These are phyloP conservation scores for Zaprionus bogoriensis DNA, from an alignment of 2,888 invertebrate genomes.

Conservation along the genomic window DNA sequence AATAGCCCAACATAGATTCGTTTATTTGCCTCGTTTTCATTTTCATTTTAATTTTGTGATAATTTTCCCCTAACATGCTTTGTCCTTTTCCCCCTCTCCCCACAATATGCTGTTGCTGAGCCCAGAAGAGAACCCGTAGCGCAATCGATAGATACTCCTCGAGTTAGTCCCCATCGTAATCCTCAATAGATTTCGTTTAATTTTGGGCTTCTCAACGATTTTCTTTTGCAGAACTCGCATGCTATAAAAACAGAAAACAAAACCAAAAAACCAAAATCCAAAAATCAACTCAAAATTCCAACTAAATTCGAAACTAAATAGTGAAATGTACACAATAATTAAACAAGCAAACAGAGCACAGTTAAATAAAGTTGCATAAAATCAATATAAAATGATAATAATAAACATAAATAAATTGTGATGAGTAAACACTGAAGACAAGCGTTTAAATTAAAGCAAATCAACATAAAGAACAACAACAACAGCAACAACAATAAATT, in stretches of 20 bases:
- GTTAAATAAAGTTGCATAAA: not conserved
- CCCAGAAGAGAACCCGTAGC: too few species aligned
- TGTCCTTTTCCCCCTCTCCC: not conserved
- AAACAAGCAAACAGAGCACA: conserved; percentile 25
- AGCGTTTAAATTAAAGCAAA: conserved; percentile 32
- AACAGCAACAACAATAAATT: conserved; percentile 27
- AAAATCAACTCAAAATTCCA: conserved; percentile 58
- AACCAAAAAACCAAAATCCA: conserved; percentile 26
- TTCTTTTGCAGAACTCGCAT: conserved; percentile 77
- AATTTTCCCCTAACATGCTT: not conserved
- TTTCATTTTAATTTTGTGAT: not conserved
- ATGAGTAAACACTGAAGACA: conserved; percentile 54
- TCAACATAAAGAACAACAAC: conserved; percentile 20
- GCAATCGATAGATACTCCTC: too few species aligned
- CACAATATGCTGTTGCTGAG: too few species aligned
- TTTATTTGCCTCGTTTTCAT: conserved; percentile 1
- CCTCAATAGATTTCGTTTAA: conserved; percentile 69
- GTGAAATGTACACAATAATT: conserved; percentile 47
- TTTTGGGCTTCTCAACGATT: conserved; percentile 72
- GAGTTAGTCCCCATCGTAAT: not conserved
- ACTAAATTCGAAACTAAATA: conserved; percentile 56
- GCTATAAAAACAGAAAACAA: conserved; percentile 55
- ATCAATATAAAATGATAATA: conserved; percentile 35
- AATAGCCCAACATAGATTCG: conserved; percentile 1
- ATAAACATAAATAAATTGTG: conserved; percentile 53